phyloP scores from a whole-genome alignment of 2,113 vertebrate genomes.

The Centropristis striata region DNA sequence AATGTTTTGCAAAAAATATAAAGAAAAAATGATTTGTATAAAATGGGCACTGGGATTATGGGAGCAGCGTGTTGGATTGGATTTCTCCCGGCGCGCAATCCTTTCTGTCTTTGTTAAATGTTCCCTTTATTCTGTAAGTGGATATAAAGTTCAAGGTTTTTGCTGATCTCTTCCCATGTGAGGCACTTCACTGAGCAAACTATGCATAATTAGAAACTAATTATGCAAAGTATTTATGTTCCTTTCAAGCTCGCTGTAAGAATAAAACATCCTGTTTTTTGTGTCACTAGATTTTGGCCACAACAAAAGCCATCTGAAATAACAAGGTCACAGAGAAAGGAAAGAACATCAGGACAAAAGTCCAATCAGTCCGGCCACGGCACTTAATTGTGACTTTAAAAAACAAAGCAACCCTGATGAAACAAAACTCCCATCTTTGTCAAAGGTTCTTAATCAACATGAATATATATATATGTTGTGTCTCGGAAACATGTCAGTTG shows the following conservation, averaged over 20 bases:
- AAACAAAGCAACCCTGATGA: not conserved
- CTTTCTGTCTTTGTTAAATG: conserved; percentile 58
- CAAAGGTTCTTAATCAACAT: not conserved
- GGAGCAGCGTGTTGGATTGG: conserved; percentile 13
- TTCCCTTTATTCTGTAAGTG: conserved; percentile 40
- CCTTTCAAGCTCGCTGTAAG: conserved; percentile 47
- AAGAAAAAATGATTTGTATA: not conserved
- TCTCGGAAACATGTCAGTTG: conserved; percentile 7
- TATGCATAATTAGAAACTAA: conserved; percentile 66
- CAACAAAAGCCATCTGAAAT: conserved; percentile 30
- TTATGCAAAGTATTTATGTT: conserved; percentile 64
- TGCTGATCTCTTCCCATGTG: conserved; percentile 41
- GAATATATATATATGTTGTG: not conserved
- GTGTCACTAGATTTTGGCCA: conserved; percentile 45
- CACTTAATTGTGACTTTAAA: not conserved
- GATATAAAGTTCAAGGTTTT: conserved; percentile 59
- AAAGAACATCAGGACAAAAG: conserved; percentile 22
- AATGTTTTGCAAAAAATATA: not conserved
- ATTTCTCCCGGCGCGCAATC: conserved; percentile 31
- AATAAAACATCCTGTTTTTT: conserved; percentile 51
- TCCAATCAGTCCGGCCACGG: not conserved
- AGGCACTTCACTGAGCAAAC: conserved; percentile 51
- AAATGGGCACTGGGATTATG: conserved; percentile 30
- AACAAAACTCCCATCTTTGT: not conserved
- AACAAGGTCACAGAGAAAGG: conserved; percentile 57